phyloP scores from a whole-genome alignment of 2,888 invertebrate species.

The Drosophila hamatofila region DNA sequence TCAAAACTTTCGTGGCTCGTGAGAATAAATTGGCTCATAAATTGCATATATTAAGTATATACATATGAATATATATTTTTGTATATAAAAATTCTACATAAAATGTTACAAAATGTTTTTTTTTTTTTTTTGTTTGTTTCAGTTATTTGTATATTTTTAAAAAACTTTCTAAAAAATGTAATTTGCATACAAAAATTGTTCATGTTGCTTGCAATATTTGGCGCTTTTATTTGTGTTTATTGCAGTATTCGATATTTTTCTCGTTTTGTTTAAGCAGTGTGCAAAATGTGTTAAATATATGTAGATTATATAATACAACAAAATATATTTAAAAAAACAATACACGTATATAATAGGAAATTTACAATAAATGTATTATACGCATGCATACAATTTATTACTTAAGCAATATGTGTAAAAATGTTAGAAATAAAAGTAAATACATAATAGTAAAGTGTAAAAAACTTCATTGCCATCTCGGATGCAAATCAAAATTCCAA shows the following conservation, averaged over 20 bases:
- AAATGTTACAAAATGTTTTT: constrained; percentile 70
- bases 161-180: constrained; percentile 61
- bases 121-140: neutral
- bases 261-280: constrained; percentile 32
- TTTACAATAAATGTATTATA: constrained; percentile 60
- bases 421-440: constrained; percentile 48
- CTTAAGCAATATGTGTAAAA: constrained; percentile 41
- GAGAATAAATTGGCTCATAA: constrained; percentile 74
- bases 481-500: constrained; percentile 66
- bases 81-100: constrained; percentile 72
- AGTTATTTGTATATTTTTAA: constrained; percentile 54
- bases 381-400: constrained; percentile 55
- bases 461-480: constrained; percentile 59
- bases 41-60: constrained; percentile 50
- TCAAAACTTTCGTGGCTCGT: constrained; percentile 70
- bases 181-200: constrained; percentile 58
- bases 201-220: constrained; percentile 73
- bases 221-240: constrained; percentile 52
- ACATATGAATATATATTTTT: constrained; percentile 29
- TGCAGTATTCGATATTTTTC: constrained; percentile 25
- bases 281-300: constrained; percentile 27
- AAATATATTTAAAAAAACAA: constrained; percentile 23
- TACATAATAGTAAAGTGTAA: constrained; percentile 21
- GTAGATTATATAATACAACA: constrained; percentile 30
- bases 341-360: constrained; percentile 49